Evolutionary conservation across 2,797 vertebrate genomes (phyloP), one percentile per base, ranked within the genome.

Genomic region (Cetoscarus ocellatus): DNA sequence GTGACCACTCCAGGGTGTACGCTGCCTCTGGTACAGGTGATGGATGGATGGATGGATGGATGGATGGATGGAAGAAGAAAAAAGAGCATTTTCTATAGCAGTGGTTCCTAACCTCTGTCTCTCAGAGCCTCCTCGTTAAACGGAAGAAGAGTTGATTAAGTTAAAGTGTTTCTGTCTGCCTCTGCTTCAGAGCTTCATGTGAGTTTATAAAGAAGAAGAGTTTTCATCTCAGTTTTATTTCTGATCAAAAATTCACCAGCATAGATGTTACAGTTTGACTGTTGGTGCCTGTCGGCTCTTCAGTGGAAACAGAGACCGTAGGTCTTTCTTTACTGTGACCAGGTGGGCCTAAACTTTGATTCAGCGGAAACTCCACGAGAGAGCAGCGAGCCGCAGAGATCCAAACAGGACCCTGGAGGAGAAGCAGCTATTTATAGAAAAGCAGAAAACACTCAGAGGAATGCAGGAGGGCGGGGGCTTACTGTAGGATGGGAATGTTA

Each of bases 251-350:
- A 27, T 2, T 27, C 27, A 27, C 27, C 27, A 27, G 52, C 52
- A 53, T 76, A 56, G 68, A 63, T 35, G 10, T 59, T 40, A 48
- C 55, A 44, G 44, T 80, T 52, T 54, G 54, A 62, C 17, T 3
- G 11, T 14, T 0, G 7, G 6, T 70, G 61, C 18, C 61, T 49
- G 63, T 52, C 14, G 11, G 3, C 59, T 43, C 52, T 80, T 44
- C 62, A 79, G 70, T 34, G 45, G 36, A 77, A 55, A 77, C 85
- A 80, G 83, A 87, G 81, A 63, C 42, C 6, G 72, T 27, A 27
- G 14, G 54, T 75, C 89, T 91, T 27, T 4, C 27, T 27, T 27
- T 88, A 77, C 82, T 91, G 90, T 91, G 84, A 82, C 71, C 85
- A 85, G 83, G 83, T 86, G 81, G 69, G 52, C 80, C 66, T 83